Conservation (phyloP, 1,140 invertebrate species). For the Halesus radiatus region DNA sequence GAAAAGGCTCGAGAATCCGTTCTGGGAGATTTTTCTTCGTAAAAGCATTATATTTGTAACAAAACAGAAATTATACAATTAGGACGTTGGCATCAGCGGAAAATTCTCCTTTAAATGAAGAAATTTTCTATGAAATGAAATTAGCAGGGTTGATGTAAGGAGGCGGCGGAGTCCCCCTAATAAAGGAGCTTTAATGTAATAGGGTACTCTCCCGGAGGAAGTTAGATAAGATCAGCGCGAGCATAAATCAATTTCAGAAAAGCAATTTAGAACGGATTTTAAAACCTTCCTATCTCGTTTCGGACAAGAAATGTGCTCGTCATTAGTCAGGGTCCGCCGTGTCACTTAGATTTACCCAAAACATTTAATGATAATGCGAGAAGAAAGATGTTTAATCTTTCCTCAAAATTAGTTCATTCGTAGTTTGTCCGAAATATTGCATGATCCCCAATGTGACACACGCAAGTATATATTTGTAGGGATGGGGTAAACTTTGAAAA, state of each 20-base stretch:
- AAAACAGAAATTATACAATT: constrained; percentile 38
- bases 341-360: constrained; percentile 4
- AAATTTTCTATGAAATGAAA: constrained; percentile 37
- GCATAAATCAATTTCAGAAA: constrained; percentile 58
- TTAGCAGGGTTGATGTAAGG: constrained; percentile 33
- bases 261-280: constrained; percentile 58
- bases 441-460: too few relatives aligned
- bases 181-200: constrained; percentile 56
- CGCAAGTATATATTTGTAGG: too few relatives aligned
- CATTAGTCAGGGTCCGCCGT: constrained; percentile 15
- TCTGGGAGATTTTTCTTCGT: not conserved
- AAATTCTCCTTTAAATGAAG: constrained; percentile 37
- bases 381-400: too few relatives aligned
- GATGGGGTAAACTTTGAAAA: too few relatives aligned
- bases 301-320: constrained; percentile 17
- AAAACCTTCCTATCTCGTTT: constrained; percentile 48
- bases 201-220: constrained; percentile 48
- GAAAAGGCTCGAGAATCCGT: too few relatives aligned
- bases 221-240: constrained; percentile 55
- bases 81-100: constrained; percentile 24
- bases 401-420: too few relatives aligned
- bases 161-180: constrained; percentile 31
- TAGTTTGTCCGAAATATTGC: too few relatives aligned
- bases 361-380: not conserved
- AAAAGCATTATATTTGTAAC: constrained; percentile 28